These are phyloP conservation scores for Gymnocephalus cernua DNA, from an alignment of 2,113 vertebrate species.

Conservation along the genomic window DNA sequence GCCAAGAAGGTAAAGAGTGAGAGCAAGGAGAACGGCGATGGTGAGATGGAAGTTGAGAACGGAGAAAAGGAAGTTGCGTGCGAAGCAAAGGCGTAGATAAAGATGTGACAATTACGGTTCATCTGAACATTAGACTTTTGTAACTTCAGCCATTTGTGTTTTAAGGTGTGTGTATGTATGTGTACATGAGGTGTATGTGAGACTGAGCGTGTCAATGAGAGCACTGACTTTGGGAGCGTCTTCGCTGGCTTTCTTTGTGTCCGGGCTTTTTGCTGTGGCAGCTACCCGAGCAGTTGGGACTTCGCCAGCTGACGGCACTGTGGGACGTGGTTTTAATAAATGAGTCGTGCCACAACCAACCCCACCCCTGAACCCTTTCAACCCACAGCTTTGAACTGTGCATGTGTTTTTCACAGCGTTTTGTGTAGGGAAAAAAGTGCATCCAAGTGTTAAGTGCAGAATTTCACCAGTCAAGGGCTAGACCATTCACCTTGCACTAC, in stretches of 20 bases:
- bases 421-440: constrained; percentile 37
- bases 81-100: constrained; percentile 69
- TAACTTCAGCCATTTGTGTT: constrained; percentile 75
- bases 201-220: not conserved
- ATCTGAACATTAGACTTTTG: constrained; percentile 73
- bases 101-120: constrained; percentile 29
- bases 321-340: constrained; percentile 42
- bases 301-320: constrained; percentile 49
- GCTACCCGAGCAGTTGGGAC: constrained; percentile 53
- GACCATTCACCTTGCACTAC: constrained; percentile 66
- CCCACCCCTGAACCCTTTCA: constrained; percentile 8
- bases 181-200: constrained; percentile 35
- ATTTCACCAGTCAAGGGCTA: constrained; percentile 77
- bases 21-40: constrained; percentile 48
- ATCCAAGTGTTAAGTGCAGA: constrained; percentile 47
- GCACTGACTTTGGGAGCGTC: constrained; percentile 56
- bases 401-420: constrained; percentile 54
- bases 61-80: constrained; percentile 65
- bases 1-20: constrained; percentile 56
- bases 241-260: constrained; percentile 55
- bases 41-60: constrained; percentile 80
- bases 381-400: constrained; percentile 57
- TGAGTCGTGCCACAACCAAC: constrained; percentile 25
- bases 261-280: constrained; percentile 65
- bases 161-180: constrained; percentile 50